Evolutionary conservation across 2,797 vertebrate species (phyloP).

Genomic region (Sternotherus odoratus): DNA sequence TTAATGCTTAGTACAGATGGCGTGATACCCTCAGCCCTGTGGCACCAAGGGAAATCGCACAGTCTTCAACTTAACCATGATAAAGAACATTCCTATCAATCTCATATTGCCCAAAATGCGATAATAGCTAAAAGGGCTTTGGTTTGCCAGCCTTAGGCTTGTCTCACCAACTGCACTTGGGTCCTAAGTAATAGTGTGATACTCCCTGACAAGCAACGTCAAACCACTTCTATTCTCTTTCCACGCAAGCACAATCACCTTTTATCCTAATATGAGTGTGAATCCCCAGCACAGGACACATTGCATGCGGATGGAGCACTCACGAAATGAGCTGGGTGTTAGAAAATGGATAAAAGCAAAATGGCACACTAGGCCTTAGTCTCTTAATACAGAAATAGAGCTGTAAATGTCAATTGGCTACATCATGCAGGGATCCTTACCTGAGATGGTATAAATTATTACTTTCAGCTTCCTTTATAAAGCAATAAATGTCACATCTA

Average conservation of each 20-base stretch:
- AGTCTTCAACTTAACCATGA: background rate
- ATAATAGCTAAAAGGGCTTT: background rate
- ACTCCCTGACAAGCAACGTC: background rate
- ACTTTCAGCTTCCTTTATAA: background rate
- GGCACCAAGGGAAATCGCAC: background rate
- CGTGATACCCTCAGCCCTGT: background rate
- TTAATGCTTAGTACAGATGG: background rate
- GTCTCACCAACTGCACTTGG: background rate
- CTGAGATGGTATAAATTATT: background rate
- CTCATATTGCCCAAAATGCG: background rate
- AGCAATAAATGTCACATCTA: background rate
- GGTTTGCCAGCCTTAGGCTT: background rate
- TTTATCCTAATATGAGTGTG: background rate
- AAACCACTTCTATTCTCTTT: background rate
- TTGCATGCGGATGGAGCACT: background rate
- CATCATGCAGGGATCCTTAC: background rate
- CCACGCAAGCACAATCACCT: background rate
- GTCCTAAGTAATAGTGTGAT: too few relatives aligned
- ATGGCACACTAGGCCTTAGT: background rate
- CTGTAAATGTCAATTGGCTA: background rate
- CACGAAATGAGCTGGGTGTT: background rate
- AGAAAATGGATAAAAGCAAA: background rate
- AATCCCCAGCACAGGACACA: background rate
- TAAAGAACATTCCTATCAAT: background rate
- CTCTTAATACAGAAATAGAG: background rate